These are phyloP conservation scores for Halichondria panicea DNA, from an alignment of 37 sponge, comb jelly and placozoan genomes.

Conservation along the genomic window DNA sequence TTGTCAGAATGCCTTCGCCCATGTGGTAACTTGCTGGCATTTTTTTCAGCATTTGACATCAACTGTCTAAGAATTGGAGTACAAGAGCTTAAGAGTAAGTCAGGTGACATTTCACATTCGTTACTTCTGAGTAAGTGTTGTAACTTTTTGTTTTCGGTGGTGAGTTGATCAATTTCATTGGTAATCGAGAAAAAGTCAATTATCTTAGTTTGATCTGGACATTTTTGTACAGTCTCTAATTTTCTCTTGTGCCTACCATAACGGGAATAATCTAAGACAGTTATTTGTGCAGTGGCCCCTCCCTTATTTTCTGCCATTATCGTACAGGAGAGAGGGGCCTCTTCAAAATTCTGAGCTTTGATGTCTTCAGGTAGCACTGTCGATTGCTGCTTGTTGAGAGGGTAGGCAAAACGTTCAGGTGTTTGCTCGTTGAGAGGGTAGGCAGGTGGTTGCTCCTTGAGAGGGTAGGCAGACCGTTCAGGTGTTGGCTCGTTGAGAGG, in stretches of 20 bases:
- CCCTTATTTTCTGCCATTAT: no score
- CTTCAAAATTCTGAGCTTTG: no score
- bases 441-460: no score
- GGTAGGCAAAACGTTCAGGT: no score
- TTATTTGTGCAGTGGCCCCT: no score
- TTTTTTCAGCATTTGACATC: conserved; percentile 20
- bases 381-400: no score
- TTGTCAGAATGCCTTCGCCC: conserved; percentile 26
- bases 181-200: neutral
- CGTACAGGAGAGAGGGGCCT: no score
- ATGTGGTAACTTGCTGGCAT: conserved; percentile 1
- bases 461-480: no score
- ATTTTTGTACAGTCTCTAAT: no score
- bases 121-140: neutral
- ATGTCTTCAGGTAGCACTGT: no score
- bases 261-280: conserved; percentile 22
- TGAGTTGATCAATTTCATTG: neutral
- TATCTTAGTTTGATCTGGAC: neutral
- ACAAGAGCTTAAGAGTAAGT: neutral
- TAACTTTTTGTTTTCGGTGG: neutral
- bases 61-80: conserved; percentile 21
- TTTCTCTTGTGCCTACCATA: neutral
- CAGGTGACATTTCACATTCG: neutral
- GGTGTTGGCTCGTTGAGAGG: no score
- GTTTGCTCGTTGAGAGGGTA: no score